Evolutionary conservation across 2,797 vertebrate genomes (phyloP).

Genomic region (Muraenolepis orangiensis): DNA sequence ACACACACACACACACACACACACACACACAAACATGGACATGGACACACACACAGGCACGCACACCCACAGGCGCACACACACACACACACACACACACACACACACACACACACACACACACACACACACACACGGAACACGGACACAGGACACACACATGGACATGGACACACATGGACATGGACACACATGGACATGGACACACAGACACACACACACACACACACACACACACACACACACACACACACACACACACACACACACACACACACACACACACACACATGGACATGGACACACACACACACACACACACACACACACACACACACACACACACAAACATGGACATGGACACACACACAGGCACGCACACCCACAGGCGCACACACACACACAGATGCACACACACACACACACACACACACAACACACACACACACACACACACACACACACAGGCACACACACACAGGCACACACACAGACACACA

Average conservation of each 20-base stretch:
- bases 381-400: conserved; percentile 26
- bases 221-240: no score
- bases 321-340: conserved; percentile 26
- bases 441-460: conserved; percentile 19
- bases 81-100: conserved; percentile 6
- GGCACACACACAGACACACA: neutral
- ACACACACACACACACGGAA: neutral
- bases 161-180: no score
- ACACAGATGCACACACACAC: conserved; percentile 28
- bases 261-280: no score
- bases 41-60: conserved; percentile 24
- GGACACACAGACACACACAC: no score
- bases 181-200: no score
- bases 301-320: neutral
- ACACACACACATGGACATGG: neutral
- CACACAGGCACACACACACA: neutral
- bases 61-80: conserved; percentile 26
- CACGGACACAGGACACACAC: neutral
- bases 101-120: no score
- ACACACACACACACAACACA: conserved; percentile 11
- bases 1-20: conserved; percentile 17
- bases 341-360: conserved; percentile 13
- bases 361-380: conserved; percentile 22
- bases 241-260: no score
- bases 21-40: conserved; percentile 21